Base-by-base conservation (phyloP, 2,113 vertebrate genomes). In the Capreolus pygargus region DNA sequence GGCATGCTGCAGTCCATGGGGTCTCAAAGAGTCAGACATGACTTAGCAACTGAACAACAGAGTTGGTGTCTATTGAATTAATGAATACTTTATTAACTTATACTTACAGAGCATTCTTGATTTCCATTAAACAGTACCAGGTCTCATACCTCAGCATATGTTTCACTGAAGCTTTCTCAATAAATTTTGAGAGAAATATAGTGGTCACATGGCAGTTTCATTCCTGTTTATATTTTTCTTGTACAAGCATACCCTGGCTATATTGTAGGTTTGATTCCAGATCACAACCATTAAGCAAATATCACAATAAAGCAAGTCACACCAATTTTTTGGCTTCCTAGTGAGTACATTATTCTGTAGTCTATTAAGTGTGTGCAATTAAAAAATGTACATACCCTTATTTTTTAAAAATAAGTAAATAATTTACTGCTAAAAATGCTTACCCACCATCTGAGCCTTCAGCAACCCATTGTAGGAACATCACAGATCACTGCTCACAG, bases 211-310 rank as follows among this genome's bases (percentile, higher is more conserved):
- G 78, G 76, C 39, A 47, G 9, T 76, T 95, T 92, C 57, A 89
- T 81, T 96, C 67, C 47, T 98, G 58, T 76, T 89, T 93, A 92
- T 96, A 82, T 19, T 94, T 96, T 90, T 88, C 96, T 83, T 90
- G 13, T 55, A 55, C 12, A 83, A 83, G 81, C 21, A 27, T 36
- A 55, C 21, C 33, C 50, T 7, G 33, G n/a, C 13, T 23, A 83
- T 27, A 83, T 15, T 83, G 33, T 14, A 36, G 12, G 33, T 55
- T 8, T 83, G 81, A n/a, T 25, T 55, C 12, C 81, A 83, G 81
- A 54, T 54, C 50, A 54, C 50, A 25, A 8, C 21, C n/a, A 83
- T 8, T 55, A 55, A 83, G 13, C 52, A 83, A 55, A 36, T 83
- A 36, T 55, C 13, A 7, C 81, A 83, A 8, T 55, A 55, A 55